Base-by-base conservation (phyloP, 1,140 invertebrate genomes). In the Drosophila bocki region DNA sequence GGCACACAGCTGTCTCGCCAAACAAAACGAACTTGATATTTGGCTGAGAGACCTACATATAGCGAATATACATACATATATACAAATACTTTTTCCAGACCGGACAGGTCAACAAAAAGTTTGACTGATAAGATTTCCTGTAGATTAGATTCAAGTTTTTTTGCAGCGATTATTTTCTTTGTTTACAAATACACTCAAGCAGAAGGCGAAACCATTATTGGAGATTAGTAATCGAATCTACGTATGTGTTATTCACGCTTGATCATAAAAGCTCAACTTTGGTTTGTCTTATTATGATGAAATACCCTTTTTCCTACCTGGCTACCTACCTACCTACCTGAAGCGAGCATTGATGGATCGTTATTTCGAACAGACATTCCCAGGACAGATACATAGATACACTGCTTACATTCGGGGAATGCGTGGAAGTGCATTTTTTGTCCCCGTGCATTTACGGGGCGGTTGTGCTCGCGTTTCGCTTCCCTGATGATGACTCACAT, bases 81-180 rank as follows among this genome's bases (percentile, higher is more conserved):
- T 39, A 71, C 69, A 37, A 48, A 57, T 77, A 67, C 53, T 67
- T 60, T 45, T 76, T 67, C 50, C 75, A 69, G 50, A 57, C 74
- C 44, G 50, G 44, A 35, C 74, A 57, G 75, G 74, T 78, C 75
- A 78, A 69, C 75, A 78, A 69, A 75, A 78, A 54, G 63, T 78
- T 78, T 78, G 75, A 78, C 75, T 78, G 75, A 78, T 78, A 78
- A 78, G 75, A 78, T 78, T 76, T 51, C 56, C 42, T 12, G 13
- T 9, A 53, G 75, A 78, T 78, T 78, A 78, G 75, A 78, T 69
- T 78, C 50, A 54, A 69, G 45, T 60, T 78, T 61, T 76, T 78
- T 53, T 51, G 53, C 53, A 26, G 47, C 57, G 75, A 78, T 78
- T 78, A 78, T 78, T 78, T 75, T 78, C 75, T 78, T 78, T 78